Evolutionary conservation across 1,140 invertebrate genomes (phyloP), one percentile per base, ranked within the genome.

Genomic region (Limonius californicus): DNA sequence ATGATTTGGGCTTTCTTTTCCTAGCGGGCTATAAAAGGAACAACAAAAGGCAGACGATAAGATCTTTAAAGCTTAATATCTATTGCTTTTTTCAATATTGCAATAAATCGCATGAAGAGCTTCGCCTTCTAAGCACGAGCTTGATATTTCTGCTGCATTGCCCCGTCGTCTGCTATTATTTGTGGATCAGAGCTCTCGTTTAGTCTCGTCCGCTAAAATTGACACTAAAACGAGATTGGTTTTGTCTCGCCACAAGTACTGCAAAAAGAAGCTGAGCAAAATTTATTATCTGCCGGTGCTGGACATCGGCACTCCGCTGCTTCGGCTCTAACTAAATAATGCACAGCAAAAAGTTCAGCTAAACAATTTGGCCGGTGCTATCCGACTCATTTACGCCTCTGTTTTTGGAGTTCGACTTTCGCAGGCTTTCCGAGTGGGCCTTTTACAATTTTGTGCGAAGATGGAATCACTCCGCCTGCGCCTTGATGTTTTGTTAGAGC

Each of bases 151-250:
- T 2, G 8, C 35, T 39, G 35, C 35, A 39, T 39, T 39, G 35
- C 30, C 8, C 16, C 27, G 39, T 18, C 55, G 55, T 19, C 55
- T 32, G 45, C 58, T 50, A 59, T 59, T 59, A 59, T 59, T 59
- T 59, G 45, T 21, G 58, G 58, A 59, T 59, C 58, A 59, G 58
- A 19, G 12, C 53, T 50, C 55, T 57, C 21, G 58, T 39, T 39
- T 39, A 39, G 35, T 39, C 11, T 12, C 35, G 35, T 39, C 35
- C 35, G 19, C 21, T 20, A 43, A 59, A 59, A 59, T 59, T 59
- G 58, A 59, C 58, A 59, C 53, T 50, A 50, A 16, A 45, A 59
- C 58, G 58, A 59, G 58, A 59, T 59, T 59, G 58, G 58, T 59
- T 59, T 59, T 59, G 58, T 59, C 58, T 59, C 58, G 45, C 58